Base-by-base conservation (phyloP, 2,113 vertebrate species). In the Accipiter cooperii region DNA sequence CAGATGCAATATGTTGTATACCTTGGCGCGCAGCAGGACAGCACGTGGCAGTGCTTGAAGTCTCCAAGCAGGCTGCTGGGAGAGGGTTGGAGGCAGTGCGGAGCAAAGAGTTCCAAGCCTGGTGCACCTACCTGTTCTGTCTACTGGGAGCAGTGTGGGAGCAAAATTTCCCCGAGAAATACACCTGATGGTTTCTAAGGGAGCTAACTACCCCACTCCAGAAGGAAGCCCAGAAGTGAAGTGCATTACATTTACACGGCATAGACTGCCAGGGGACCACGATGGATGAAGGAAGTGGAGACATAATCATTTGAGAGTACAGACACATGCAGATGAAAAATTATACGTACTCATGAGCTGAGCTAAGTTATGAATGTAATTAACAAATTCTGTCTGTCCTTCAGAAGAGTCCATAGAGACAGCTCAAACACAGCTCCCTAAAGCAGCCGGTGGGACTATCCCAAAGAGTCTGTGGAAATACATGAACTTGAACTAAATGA, bases 21-120 rank as follows among this genome's bases (percentile, higher is more conserved):
- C 34, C 29, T 40, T 55, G 38, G 31, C 0, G 0, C 10, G 6
- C 0, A 4, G 12, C 6, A 22, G 20, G 17, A 54, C 8, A 86
- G 47, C 7, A 17, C 8, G 8, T 18, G 14, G 33, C 18, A 83
- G 49, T 15, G 22, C 47, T 73, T 66, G 58, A 88, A 77, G 17
- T 38, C 57, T 61, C 55, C 47, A 80, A 89, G 31, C 49, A 82
- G 25, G n/a, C 34, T 54, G 42, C 13, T 33, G 42, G 42, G 22
- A 66, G 31, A 38, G 5, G 22, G 36, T 42, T 46, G 60, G 33
- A 76, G 20, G 7, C 8, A 77, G 9, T 6, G 19, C 7, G 40
- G 44, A 36, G 61, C 49, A 73, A 61, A 73, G 31, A 76, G 18
- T 49, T 63, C 18, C 51, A 81, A 61, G 46, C 21, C 44, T 49